Evolutionary conservation across 2,797 vertebrate species (phyloP), one percentile per base, ranked within the genome.

Genomic region (Aplochiton taeniatus): DNA sequence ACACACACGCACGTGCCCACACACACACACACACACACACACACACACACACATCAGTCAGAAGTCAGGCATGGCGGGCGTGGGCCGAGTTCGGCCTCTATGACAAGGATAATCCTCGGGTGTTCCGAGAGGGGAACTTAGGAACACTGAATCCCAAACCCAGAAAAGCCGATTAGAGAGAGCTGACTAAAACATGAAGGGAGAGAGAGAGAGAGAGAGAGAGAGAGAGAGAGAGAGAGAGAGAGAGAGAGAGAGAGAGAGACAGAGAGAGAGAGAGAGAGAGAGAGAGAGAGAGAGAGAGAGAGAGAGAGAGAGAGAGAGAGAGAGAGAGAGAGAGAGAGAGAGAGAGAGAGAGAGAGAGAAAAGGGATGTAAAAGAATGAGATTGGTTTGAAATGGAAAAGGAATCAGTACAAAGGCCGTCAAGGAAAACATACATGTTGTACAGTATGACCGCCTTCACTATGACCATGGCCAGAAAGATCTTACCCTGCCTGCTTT

Each of bases 231-330:
- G 11, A 61, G 20, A 46, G 48, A 18, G 9, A 48, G 52, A 43
- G 31, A 53, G 45, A 55, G 16, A 49, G 20, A 47, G 45, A 42
- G 5, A 9, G 14, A 43, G 17, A 20, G 48, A 48, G 19, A 48
- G 11, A 20, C 13, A 48, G 19, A 68, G 58, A 49, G 68, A 47
- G 51, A 43, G 51, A 51, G n/a, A 54, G 53, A 66, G 19, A 66
- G 59, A 52, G 63, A 49, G 51, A 16, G 16, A 50, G 50, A 42
- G 4, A 59, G 43, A 50, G 53, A 48, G 51, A 55, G 53, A 43
- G 20, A 64, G 12, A 48, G 54, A 48, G 48, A n/a, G 59, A 58
- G 52, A 20, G 63, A 54, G 43, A 47, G 20, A n/a, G 60, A 44
- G 49, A 51, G 18, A 61, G 19, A 11, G 31, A 60, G 50, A 9